These are phyloP conservation scores for Crax fasciolata DNA, from an alignment of 2,797 vertebrate genomes.

Conservation along the genomic window DNA sequence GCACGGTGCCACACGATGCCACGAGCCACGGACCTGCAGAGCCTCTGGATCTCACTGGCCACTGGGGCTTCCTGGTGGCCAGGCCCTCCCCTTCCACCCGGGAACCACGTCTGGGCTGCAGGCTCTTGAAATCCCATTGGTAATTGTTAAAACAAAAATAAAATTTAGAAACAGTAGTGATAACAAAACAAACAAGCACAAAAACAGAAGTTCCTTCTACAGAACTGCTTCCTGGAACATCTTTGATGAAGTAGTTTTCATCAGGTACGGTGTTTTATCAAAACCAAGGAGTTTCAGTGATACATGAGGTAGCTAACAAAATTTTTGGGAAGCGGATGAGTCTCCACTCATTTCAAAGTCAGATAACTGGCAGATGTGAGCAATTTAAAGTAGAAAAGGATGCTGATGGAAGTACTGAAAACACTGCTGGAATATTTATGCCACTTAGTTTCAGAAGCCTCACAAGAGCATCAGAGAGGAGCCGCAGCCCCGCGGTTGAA, in stretches of 20 bases:
- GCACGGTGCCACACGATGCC: neutral
- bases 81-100: neutral
- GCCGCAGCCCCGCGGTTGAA: fast-evolving
- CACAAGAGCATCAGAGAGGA: too few relatives aligned
- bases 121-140: fast-evolving
- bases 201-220: fast-evolving
- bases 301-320: neutral
- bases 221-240: neutral
- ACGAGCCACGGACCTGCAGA: neutral
- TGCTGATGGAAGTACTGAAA: neutral
- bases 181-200: neutral
- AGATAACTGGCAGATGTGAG: fast-evolving
- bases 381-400: neutral
- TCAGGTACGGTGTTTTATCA: neutral
- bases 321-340: fast-evolving
- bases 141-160: neutral
- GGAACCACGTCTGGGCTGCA: neutral
- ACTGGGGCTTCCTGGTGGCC: neutral
- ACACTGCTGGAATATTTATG: neutral
- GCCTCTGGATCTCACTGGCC: neutral
- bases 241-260: neutral
- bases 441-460: neutral
- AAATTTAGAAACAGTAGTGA: neutral
- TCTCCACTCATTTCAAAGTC: neutral
- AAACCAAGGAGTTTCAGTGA: neutral